Base-by-base conservation (phyloP, 1,140 invertebrate species). In the Anthonomus grandis region DNA sequence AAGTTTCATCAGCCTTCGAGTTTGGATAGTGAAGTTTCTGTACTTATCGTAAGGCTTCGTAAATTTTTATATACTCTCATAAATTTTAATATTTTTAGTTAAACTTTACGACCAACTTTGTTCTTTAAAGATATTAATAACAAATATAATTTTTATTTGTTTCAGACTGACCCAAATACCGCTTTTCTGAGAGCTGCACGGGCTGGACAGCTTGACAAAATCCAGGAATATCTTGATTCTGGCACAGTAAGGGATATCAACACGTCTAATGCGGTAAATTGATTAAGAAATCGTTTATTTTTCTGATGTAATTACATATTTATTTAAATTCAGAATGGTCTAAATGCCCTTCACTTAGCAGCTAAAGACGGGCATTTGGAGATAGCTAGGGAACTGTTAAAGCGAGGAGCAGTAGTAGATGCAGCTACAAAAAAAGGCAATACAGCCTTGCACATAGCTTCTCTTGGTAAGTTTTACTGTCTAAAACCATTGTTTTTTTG, bases 381-480 rank as follows among this genome's bases (percentile, higher is more conserved):
- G 66, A 92, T 99, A 41, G 96, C 97, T 13, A 83, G 83, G 67
- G 95, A 98, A 74, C 80, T 99, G 24, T 76, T 99, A 18, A 87
- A 85, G 64, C 82, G 94, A 63, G 92, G 93, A 39, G 95, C 95
- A 19, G 85, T 86, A 58, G 94, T 98, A 8, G 94, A 99, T 78
- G 90, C 95, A 37, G 92, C 94, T 18, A 99, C 97, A n/a, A 98
- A 96, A 83, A 99, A 99, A 83, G 96, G 94, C 77, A 97, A 98
- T 75, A 98, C 96, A 60, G 93, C 96, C n/a, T 80, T 99, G 38
- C 97, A 99, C 77, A 98, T 99, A 76, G 96, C 97, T 70, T 97
- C 94, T 60, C 83, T 99, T 62, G 92, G 85, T 86, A 73, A 77
- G 70, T 69, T 25, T 25, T n/a, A 31, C 27, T 31, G 27, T 9